Evolutionary conservation across 2,888 invertebrate genomes (phyloP), one percentile per base, ranked within the genome.

Genomic region (Coecobrya sp.): DNA sequence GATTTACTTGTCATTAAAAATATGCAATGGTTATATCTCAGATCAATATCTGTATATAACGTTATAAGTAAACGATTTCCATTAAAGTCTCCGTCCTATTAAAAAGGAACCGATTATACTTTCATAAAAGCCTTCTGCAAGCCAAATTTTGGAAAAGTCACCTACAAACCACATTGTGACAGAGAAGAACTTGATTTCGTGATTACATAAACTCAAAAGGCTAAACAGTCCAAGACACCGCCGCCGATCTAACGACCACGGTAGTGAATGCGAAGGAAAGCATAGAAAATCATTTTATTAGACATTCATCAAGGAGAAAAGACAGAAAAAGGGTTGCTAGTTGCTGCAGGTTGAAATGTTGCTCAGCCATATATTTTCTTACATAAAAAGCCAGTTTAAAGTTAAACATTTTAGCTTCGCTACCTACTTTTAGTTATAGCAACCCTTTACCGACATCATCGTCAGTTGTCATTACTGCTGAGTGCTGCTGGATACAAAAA

Each of bases 131-230:
- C 11, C 19, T 19, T 19, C 3, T 19, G 8, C 1, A 22, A 19
- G 2, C 59, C 59, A 13, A 1, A 19, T 59, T 59, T 59, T 52
- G 11, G 2, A 7, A 59, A 59, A 59, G 7, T 8, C 59, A 59
- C 16, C 7, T 13, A 22, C 7, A 30, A 59, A 59, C 27, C 22
- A 5, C 16, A 30, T 25, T 27, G 3, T 82, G 30, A n/a, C 22
- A n/a, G 25, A 82, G 55, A 82, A 82, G 81, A 82, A 55, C 81
- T 82, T 82, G 81, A 82, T 30, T 82, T 52, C 59, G 52, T 82
- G 22, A 22, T 19, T 19, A 59, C 1, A 22, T 19, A 19, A 59
- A 19, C 19, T 7, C 7, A 59, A 59, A 22, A 59, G 7, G 1
- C 1, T 19, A 59, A 59, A 59, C 7, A 59, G 16, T 7, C 19